Evolutionary conservation across 2,113 vertebrate species (phyloP), one percentile per base, ranked within the genome.

Genomic region (Melanotaenia duboulayi): DNA sequence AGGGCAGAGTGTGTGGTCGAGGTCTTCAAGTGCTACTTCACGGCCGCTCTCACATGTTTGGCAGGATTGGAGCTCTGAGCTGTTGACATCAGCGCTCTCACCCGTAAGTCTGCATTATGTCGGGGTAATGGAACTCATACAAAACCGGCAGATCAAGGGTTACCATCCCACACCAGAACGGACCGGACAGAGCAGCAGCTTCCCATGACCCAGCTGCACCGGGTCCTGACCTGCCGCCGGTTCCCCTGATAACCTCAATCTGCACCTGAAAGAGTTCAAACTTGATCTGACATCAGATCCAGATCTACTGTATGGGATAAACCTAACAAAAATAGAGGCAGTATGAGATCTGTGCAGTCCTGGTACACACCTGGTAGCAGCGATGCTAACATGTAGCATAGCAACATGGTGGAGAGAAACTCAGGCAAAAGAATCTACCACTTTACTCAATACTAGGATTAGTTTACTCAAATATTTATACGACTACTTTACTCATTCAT

Each of bases 1-100:
- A 89, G 83, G 78, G 64, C 93, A 92, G 94, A 92, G 90, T 95
- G 95, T 93, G 86, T 93, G 94, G 92, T 94, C 86, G 86, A 90
- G 80, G 73, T 92, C 83, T 89, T 97, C 92, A 95, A 98, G 96
- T 95, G 94, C 92, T 90, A 94, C 96, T 98, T 96, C 95, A 97
- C 93, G 75, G 56, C 0, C 39, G 61, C 89, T 81, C 89, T 92
- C 63, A 8, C 65, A 71, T 66, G 67, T 87, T 83, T 76, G 48
- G 60, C 51, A 74, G 56, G 74, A 78, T 68, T 76, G 55, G 63
- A 64, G 60, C 71, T 32, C 71, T 77, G 65, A 71, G 78, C 60
- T 58, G 54, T 67, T 75, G 28, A 52, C 51, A 78, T 75, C 49
- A 56, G 54, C n/a, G 48, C 65, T 59, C n/a, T 77, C 20, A 54